These are phyloP conservation scores for Zoanthus solanderi DNA, from an alignment of 92 coral and sea anemone species.

Conservation along the genomic window DNA sequence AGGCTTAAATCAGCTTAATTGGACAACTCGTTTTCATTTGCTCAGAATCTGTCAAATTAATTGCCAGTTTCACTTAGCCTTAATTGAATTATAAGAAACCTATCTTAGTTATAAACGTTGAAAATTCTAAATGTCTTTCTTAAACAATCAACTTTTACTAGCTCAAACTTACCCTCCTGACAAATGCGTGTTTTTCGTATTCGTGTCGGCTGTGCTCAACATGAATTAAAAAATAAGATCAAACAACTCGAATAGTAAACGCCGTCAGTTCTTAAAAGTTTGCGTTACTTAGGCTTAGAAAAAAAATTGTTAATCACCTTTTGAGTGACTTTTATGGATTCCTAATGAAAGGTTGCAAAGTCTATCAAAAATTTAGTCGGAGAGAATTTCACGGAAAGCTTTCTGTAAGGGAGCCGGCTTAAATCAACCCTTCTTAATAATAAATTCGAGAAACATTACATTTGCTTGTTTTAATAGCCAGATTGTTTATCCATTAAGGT, in stretches of 20 bases:
- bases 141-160: not conserved
- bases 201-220: not conserved
- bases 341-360: not conserved
- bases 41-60: not conserved
- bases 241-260: not conserved
- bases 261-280: not conserved
- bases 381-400: not conserved
- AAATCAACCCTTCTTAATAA: not conserved
- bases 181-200: not conserved
- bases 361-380: not conserved
- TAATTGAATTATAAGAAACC: not conserved
- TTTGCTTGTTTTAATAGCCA: not conserved
- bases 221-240: not conserved
- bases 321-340: not conserved
- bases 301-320: not conserved
- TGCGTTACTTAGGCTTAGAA: not conserved
- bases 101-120: not conserved
- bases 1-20: not conserved
- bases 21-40: not conserved
- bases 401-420: not conserved
- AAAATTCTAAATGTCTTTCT: not conserved
- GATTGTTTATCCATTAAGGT: not conserved
- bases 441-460: not conserved
- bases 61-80: not conserved
- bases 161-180: not conserved